These are phyloP conservation scores for Muscicapa striata DNA, from an alignment of 2,797 vertebrate species.

Conservation along the genomic window DNA sequence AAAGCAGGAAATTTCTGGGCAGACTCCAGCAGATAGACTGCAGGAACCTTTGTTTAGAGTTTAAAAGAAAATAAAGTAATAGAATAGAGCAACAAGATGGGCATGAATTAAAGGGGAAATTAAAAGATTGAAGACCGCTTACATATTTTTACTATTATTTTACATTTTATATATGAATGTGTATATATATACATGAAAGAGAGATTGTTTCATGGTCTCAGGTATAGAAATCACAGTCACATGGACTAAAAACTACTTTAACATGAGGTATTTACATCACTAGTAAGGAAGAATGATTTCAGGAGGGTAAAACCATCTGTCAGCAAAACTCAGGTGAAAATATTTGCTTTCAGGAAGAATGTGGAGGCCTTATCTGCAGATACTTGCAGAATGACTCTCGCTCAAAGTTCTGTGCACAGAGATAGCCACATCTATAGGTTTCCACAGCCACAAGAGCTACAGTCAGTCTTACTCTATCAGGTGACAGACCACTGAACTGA, in stretches of 20 bases:
- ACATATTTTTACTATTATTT: background rate
- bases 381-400: background rate
- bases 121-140: accelerated
- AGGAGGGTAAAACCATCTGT: background rate
- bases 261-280: background rate
- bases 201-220: background rate
- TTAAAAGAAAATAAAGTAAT: background rate
- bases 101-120: background rate
- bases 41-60: background rate
- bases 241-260: background rate
- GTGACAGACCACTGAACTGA: background rate
- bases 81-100: background rate
- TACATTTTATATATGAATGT: background rate
- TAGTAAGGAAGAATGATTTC: background rate
- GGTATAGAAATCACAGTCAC: background rate
- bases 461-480: background rate
- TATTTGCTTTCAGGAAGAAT: background rate
- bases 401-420: background rate
- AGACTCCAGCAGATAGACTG: background rate
- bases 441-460: background rate
- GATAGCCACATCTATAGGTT: accelerated
- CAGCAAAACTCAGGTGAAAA: background rate
- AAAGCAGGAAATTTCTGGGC: background rate
- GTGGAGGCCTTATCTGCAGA: background rate
- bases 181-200: accelerated